Conservation (phyloP, 2,113 vertebrate genomes). For the Microtus pennsylvanicus region DNA sequence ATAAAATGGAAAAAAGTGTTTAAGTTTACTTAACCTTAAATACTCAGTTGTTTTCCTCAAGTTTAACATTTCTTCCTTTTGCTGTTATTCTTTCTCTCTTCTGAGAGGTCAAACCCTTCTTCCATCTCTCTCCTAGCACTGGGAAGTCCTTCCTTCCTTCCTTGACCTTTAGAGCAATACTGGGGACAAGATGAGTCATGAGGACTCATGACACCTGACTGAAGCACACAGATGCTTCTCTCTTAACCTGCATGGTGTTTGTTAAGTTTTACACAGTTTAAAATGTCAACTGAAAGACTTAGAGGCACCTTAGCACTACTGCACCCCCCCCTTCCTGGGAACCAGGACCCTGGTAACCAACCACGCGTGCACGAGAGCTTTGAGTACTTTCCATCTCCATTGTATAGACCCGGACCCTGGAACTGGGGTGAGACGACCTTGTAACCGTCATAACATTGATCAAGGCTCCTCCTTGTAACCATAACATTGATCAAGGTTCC, state of each 20-base stretch:
- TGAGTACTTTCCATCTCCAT: no score
- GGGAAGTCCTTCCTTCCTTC: background rate
- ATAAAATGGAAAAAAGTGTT: background rate
- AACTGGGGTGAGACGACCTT: no score
- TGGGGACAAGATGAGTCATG: background rate
- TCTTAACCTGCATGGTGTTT: background rate
- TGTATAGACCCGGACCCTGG: no score
- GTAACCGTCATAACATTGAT: no score
- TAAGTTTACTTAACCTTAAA: conserved; percentile 18
- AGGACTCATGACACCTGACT: background rate
- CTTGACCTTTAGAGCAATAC: background rate
- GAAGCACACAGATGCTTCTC: background rate
- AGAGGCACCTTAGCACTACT: no score
- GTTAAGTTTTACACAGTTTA: background rate
- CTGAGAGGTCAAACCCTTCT: background rate
- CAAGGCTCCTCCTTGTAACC: no score
- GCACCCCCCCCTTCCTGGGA: no score
- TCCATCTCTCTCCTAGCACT: background rate
- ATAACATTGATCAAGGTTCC: no score
- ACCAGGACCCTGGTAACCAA: no score
- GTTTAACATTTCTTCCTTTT: background rate
- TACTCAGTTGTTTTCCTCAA: background rate
- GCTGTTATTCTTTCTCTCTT: background rate
- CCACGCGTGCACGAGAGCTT: no score
- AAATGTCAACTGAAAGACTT: background rate